phyloP scores from a whole-genome alignment of 2,888 invertebrate species.

The Sinelater perroti region DNA sequence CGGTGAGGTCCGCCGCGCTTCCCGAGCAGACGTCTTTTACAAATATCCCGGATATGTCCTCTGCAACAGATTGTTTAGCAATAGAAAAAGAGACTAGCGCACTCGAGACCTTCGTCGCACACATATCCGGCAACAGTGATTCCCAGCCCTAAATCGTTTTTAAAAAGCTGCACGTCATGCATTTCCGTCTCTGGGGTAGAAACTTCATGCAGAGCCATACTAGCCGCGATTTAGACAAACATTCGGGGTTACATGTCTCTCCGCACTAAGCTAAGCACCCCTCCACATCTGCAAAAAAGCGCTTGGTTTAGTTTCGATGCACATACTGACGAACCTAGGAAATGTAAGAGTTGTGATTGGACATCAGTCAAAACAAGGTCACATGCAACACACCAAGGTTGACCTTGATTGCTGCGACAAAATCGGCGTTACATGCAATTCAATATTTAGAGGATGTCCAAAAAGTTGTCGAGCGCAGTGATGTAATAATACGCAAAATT shows the following conservation, averaged over 20 bases:
- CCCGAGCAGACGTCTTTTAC: constrained; percentile 98
- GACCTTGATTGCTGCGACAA: too few relatives aligned
- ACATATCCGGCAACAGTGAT: constrained; percentile 98
- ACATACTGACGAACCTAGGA: too few relatives aligned
- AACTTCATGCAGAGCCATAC: constrained; percentile 47
- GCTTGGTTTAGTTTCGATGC: too few relatives aligned
- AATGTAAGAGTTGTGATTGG: too few relatives aligned
- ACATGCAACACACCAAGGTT: too few relatives aligned
- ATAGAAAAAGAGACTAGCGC: constrained; percentile 6
- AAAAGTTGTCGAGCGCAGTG: too few relatives aligned
- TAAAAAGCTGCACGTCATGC: constrained; percentile 87
- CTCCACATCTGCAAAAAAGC: constrained; percentile 3
- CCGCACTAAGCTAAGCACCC: not conserved
- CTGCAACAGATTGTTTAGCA: constrained; percentile 62
- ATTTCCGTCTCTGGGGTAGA: constrained; percentile 89
- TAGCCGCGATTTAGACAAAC: too few relatives aligned
- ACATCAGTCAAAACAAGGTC: too few relatives aligned
- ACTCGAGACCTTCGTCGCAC: constrained; percentile 80
- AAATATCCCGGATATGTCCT: constrained; percentile 99
- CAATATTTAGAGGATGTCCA: too few relatives aligned
- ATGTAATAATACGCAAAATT: too few relatives aligned
- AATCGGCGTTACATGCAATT: too few relatives aligned
- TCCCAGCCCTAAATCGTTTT: constrained; percentile 91
- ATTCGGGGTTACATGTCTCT: not conserved
- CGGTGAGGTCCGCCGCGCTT: constrained; percentile 93